Evolutionary conservation across 2,888 invertebrate species (phyloP).

Genomic region (Tetheella fluctuosa): DNA sequence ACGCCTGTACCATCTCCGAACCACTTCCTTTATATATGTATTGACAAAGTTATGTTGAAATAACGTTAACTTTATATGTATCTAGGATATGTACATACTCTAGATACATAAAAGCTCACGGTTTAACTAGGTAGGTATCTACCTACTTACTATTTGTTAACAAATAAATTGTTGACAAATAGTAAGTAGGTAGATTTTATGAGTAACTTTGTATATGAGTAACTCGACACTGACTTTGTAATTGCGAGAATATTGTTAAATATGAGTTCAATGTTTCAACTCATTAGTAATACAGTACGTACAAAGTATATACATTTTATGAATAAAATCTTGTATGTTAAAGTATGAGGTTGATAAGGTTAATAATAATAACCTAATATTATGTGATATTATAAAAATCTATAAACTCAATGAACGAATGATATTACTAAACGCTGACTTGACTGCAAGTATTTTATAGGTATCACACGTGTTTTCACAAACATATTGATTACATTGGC

Average conservation of each 20-base stretch:
- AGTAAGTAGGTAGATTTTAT: too few species aligned
- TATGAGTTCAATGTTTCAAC: not conserved
- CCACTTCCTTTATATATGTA: constrained; percentile 10
- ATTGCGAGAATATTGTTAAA: not conserved
- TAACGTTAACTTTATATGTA: not conserved
- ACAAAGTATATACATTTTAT: not conserved
- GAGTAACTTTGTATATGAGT: not conserved
- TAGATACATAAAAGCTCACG: not conserved
- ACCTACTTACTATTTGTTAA: not conserved
- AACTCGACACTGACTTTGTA: not conserved
- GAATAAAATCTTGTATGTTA: not conserved
- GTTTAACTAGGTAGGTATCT: not conserved
- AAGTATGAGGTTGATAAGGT: too few species aligned
- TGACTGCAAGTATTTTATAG: too few species aligned
- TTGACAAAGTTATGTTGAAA: not conserved
- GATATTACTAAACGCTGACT: too few species aligned
- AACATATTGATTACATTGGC: not conserved
- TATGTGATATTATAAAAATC: too few species aligned
- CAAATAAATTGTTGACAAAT: constrained; percentile 1
- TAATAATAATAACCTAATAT: too few species aligned
- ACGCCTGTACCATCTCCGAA: not conserved
- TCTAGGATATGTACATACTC: constrained; percentile 3
- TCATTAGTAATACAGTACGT: not conserved
- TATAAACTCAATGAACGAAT: too few species aligned
- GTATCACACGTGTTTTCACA: too few species aligned